Evolutionary conservation across 2,113 vertebrate genomes (phyloP).

Genomic region (Aleadryas rufinucha): DNA sequence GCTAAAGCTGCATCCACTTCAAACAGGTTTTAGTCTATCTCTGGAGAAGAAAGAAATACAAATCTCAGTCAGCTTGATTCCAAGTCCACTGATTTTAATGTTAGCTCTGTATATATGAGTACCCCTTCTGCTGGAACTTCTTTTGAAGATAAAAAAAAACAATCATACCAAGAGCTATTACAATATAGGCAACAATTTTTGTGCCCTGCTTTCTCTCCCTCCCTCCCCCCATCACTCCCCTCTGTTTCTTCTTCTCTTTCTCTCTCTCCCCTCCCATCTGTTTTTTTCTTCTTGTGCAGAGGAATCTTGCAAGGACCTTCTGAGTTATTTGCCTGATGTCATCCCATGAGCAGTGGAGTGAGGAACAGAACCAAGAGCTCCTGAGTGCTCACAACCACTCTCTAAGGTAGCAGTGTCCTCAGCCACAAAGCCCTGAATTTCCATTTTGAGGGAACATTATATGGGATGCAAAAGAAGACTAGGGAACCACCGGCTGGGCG

Average conservation of each 20-base stretch:
- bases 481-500: background rate
- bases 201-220: background rate
- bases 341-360: accelerated
- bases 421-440: background rate
- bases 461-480: background rate
- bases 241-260: background rate
- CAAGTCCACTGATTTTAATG: background rate
- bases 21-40: background rate
- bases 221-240: too few relatives aligned
- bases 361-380: background rate
- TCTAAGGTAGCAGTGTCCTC: background rate
- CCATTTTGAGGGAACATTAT: background rate
- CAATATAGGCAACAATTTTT: background rate
- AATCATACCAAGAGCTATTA: background rate
- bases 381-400: background rate
- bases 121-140: background rate
- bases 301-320: background rate
- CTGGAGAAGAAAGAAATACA: background rate
- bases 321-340: background rate
- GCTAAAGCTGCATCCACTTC: background rate
- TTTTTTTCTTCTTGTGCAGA: background rate
- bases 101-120: background rate
- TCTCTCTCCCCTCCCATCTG: background rate
- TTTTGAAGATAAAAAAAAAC: background rate
- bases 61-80: background rate